A percentile compares a stretch with the other conserved stretches of the same genome.
Conservation (phyloP, 2,113 vertebrate species). For the Asarcornis scutulata region DNA sequence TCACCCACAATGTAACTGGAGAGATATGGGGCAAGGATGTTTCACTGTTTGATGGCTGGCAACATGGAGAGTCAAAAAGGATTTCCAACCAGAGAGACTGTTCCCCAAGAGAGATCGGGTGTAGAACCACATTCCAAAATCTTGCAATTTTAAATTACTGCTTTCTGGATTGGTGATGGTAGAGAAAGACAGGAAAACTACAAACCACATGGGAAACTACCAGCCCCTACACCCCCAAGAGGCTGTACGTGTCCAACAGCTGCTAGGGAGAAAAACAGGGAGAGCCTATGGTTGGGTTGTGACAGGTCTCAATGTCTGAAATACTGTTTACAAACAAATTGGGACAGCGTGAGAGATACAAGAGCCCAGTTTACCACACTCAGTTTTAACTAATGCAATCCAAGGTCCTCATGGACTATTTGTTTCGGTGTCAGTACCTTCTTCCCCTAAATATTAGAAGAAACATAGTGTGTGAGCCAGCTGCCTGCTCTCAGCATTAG, state of each 20-base stretch:
- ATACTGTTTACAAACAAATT: background rate
- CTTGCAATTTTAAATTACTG: background rate
- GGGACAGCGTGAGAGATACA: background rate
- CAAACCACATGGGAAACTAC: background rate
- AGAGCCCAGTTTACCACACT: background rate
- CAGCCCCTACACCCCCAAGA: background rate
- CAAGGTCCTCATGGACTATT: background rate
- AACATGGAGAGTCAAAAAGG: background rate
- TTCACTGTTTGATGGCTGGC: background rate
- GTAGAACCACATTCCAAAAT: background rate
- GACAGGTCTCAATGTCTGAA: background rate
- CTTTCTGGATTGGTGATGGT: background rate
- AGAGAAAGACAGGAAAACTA: background rate
- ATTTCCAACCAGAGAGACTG: background rate
- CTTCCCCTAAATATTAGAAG: background rate
- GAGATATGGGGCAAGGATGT: background rate
- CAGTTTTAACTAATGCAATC: background rate
- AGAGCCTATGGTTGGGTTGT: background rate
- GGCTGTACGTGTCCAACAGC: background rate
- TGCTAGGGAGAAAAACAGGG: background rate
- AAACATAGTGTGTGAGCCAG: background rate
- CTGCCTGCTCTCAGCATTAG: background rate
- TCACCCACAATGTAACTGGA: background rate
- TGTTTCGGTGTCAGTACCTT: background rate
- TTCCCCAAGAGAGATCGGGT: background rate